Percentiles rank a stretch among this genome's conserved stretches.
Conservation (phyloP, 2,113 vertebrate species). For the Phoenicopterus ruber region DNA sequence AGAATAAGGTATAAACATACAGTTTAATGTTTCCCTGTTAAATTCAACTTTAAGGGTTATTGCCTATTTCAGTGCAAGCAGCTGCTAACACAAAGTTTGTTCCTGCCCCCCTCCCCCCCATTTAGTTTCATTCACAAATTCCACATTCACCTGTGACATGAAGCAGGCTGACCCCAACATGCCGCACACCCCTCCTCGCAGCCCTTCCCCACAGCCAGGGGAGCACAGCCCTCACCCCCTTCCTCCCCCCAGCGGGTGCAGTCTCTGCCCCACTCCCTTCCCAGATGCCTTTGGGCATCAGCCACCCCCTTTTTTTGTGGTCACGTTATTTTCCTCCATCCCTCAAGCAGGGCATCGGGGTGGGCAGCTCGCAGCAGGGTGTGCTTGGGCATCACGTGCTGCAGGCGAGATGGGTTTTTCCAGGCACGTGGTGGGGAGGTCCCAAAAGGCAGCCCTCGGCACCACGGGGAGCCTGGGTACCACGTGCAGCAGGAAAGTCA, state of each 20-base stretch:
- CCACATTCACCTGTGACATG: not conserved
- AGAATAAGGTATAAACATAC: not conserved
- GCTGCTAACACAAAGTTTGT: not conserved
- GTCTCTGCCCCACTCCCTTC: not conserved
- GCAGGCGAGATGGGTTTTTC: not conserved
- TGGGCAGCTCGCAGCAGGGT: not conserved
- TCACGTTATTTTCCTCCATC: not conserved
- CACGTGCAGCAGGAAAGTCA: not conserved
- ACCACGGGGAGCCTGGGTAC: not conserved
- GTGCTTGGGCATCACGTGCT: rapidly evolving
- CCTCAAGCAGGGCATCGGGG: not conserved
- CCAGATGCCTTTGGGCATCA: not conserved
- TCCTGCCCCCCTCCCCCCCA: rapidly evolving
- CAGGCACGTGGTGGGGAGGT: not conserved
- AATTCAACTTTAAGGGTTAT: not conserved
- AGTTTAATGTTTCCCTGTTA: not conserved
- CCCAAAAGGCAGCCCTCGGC: not conserved
- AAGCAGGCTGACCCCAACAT: not conserved
- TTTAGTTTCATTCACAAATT: not conserved
- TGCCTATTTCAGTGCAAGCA: not conserved
- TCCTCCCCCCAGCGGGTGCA: too few species aligned
- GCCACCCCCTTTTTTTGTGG: rapidly evolving
- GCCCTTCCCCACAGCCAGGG: not conserved
- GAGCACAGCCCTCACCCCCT: not conserved
- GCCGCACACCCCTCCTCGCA: not conserved